A percentile compares a stretch with the other conserved stretches of the same genome.
Evolutionary conservation across 2,888 invertebrate genomes (phyloP).

Genomic region (Priocnemis perturbator): DNA sequence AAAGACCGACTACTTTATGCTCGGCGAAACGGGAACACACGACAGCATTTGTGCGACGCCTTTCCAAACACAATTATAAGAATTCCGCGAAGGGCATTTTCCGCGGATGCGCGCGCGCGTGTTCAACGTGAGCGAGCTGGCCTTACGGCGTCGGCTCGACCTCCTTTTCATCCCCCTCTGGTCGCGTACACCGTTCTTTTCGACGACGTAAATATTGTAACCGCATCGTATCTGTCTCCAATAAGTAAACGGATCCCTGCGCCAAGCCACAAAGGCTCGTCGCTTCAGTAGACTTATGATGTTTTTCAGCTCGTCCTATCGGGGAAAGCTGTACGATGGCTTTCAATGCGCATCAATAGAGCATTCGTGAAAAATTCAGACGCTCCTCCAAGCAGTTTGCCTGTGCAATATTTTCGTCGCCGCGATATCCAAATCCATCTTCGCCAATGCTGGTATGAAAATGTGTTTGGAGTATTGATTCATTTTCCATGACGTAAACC

Average conservation of each 20-base stretch:
- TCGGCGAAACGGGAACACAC: constrained; percentile 14
- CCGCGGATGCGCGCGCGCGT: constrained; percentile 17
- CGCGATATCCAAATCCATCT: too few species aligned
- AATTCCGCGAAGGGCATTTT: too few species aligned
- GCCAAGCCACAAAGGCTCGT: constrained; percentile 18
- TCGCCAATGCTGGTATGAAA: too few species aligned
- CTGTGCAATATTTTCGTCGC: too few species aligned
- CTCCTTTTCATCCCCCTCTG: constrained; percentile 25
- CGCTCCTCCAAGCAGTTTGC: too few species aligned
- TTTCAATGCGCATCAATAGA: constrained; percentile 21
- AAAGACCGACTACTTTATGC: constrained; percentile 16
- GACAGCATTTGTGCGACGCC: constrained; percentile 21
- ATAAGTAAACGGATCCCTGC: constrained; percentile 44
- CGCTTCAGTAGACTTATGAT: constrained; percentile 28
- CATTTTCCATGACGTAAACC: too few species aligned
- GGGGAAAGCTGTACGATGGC: constrained; percentile 10
- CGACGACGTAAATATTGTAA: constrained; percentile 33
- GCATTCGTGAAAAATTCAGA: constrained; percentile 9
- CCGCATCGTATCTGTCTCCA: constrained; percentile 38
- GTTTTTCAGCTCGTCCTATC: constrained; percentile 28
- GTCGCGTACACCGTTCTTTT: not conserved
- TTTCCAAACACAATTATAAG: constrained; percentile 27
- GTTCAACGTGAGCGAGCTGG: too few species aligned
- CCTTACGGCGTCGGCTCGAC: constrained; percentile 24
- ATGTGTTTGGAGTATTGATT: too few species aligned